A percentile compares a stretch with the other conserved stretches of the same genome.
Conservation (phyloP, 2,888 invertebrate genomes). For the Eulithis prunata region DNA sequence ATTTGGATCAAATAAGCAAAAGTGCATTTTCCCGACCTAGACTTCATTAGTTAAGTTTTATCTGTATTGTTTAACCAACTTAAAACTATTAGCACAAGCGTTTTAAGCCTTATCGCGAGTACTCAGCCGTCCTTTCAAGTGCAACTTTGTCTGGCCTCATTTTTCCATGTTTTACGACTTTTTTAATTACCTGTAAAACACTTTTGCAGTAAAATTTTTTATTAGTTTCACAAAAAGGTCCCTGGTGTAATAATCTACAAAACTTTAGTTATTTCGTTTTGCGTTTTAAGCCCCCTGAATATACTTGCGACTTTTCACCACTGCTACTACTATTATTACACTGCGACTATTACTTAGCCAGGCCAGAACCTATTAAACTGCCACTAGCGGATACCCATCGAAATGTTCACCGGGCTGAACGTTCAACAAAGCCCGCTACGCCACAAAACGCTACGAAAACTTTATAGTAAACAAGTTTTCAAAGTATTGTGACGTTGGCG, state of each 20-base stretch:
- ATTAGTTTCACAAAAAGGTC: too few species aligned
- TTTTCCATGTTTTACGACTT: constrained; percentile 18
- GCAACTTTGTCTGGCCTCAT: constrained; percentile 16
- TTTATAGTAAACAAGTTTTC: constrained; percentile 5
- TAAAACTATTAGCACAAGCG: constrained; percentile 9
- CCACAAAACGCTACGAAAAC: not conserved
- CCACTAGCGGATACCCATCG: too few species aligned
- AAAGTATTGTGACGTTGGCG: not conserved
- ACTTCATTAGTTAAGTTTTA: not conserved
- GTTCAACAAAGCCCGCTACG: too few species aligned
- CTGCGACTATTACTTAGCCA: too few species aligned
- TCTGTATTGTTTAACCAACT: not conserved
- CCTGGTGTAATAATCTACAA: too few species aligned
- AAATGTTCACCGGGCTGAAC: too few species aligned
- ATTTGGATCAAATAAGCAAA: not conserved
- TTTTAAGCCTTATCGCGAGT: constrained; percentile 19
- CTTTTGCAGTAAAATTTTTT: not conserved
- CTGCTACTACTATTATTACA: too few species aligned
- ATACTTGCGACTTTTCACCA: too few species aligned
- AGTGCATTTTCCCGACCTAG: not conserved
- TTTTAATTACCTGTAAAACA: constrained; percentile 8
- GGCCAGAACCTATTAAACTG: too few species aligned
- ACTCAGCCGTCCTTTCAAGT: constrained; percentile 13
- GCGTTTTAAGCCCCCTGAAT: too few species aligned
- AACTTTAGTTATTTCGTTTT: too few species aligned